phyloP scores from a whole-genome alignment of 2,113 vertebrate species.

The Willisornis vidua region DNA sequence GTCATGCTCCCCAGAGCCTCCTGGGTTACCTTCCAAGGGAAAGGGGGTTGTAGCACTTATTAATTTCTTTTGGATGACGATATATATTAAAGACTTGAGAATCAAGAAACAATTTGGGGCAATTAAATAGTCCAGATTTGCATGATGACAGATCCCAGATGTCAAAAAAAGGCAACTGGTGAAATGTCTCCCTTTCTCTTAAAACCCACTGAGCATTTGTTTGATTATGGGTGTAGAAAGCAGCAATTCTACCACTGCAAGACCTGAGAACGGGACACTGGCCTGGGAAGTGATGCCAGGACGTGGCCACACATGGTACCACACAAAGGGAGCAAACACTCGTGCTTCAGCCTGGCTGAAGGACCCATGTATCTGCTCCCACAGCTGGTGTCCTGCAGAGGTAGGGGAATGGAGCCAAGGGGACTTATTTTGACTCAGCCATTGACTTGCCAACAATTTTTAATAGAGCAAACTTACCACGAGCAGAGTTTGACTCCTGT shows the following conservation, averaged over 20 bases:
- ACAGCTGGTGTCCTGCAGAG: not conserved
- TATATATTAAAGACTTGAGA: not conserved
- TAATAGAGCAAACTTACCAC: not conserved
- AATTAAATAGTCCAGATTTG: constrained; percentile 1
- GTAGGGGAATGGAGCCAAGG: not conserved
- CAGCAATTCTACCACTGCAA: not conserved
- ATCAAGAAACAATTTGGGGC: not conserved
- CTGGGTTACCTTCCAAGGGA: constrained; percentile 21
- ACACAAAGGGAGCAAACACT: not conserved
- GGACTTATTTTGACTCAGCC: not conserved
- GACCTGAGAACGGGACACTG: not conserved
- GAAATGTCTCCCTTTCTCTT: not conserved
- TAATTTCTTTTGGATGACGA: not conserved
- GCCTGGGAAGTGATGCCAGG: not conserved
- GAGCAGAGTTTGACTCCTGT: not conserved
- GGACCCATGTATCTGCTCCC: not conserved
- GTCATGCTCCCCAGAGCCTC: constrained; percentile 32
- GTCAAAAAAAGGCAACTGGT: not conserved
- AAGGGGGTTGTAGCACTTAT: not conserved
- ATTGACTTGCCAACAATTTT: not conserved
- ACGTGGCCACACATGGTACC: accelerated
- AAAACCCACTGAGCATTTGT: not conserved
- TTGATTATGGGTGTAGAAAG: not conserved
- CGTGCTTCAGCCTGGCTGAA: accelerated
- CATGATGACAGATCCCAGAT: constrained; percentile 11